These are phyloP conservation scores for Dolichotis patagonum DNA, from an alignment of 2,113 vertebrate species.

Conservation along the genomic window DNA sequence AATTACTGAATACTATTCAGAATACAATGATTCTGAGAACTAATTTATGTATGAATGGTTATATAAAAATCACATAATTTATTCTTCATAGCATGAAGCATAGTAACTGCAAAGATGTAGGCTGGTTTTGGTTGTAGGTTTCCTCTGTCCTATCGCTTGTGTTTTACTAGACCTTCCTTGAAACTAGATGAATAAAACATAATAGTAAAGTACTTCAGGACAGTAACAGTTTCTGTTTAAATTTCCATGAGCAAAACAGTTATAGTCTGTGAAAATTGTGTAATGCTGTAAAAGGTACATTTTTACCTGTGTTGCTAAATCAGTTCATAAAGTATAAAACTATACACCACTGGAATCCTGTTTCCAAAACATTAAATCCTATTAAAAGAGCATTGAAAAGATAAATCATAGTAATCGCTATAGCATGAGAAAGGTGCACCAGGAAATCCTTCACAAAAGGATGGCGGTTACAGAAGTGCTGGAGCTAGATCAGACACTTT, in stretches of 20 bases:
- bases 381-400: constrained; percentile 89
- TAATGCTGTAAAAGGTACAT: constrained; percentile 90
- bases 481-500: constrained; percentile 87
- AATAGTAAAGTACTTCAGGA: constrained; percentile 90
- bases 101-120: constrained; percentile 83
- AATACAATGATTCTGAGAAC: constrained; percentile 83
- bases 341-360: constrained; percentile 89
- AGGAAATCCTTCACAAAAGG: constrained; percentile 88
- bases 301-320: constrained; percentile 88
- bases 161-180: constrained; percentile 86
- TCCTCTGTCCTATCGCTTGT: constrained; percentile 64
- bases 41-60: constrained; percentile 84
- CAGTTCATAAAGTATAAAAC: constrained; percentile 89
- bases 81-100: constrained; percentile 82
- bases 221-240: constrained; percentile 88
- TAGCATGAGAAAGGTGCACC: constrained; percentile 91
- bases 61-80: constrained; percentile 82
- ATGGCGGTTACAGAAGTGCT: constrained; percentile 89
- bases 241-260: constrained; percentile 90
- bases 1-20: constrained; percentile 81
- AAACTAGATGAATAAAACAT: constrained; percentile 89
- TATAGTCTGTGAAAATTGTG: constrained; percentile 88
- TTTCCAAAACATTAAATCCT: constrained; percentile 89
- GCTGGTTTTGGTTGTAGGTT: constrained; percentile 81
- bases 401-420: constrained; percentile 89